Percentiles rank a stretch among this genome's conserved stretches.
Conservation (phyloP, 2,888 invertebrate species). For the Hydrotaea diabolus region DNA sequence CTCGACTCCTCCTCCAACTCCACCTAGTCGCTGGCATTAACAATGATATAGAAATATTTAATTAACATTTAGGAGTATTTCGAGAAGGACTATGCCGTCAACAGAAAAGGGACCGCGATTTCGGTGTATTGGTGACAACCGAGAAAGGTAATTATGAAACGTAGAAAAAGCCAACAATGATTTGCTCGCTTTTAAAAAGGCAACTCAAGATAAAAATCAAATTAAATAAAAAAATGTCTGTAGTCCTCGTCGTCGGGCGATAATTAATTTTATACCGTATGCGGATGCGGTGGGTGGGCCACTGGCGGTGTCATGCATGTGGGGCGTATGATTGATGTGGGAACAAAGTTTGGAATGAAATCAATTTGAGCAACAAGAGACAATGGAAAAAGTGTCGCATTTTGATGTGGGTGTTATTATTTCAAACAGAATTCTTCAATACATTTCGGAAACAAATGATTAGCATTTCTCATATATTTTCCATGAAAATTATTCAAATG, state of each 20-base stretch:
- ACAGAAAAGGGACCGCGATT: conserved; percentile 13
- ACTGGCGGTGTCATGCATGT: neutral
- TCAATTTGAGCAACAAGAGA: conserved; percentile 6
- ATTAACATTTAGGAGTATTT: conserved; percentile 61
- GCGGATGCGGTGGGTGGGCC: neutral
- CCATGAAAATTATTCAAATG: neutral
- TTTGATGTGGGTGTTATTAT: conserved; percentile 9
- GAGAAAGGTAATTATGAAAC: conserved; percentile 45
- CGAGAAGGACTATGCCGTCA: conserved; percentile 20
- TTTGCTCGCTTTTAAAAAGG: conserved; percentile 35
- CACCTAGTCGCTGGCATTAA: neutral
- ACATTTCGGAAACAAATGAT: neutral
- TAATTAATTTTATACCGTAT: conserved; percentile 24
- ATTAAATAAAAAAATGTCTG: conserved; percentile 16
- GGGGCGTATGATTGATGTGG: conserved; percentile 28
- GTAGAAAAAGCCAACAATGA: conserved; percentile 15
- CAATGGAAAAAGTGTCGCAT: neutral
- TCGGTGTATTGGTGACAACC: conserved; percentile 45
- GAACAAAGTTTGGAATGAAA: neutral
- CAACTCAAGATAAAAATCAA: conserved; percentile 31
- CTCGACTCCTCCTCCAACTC: neutral
- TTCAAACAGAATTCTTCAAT: neutral
- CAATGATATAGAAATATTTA: conserved; percentile 51
- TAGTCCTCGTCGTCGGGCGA: neutral
- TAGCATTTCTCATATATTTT: neutral